phyloP scores from a whole-genome alignment of 2,113 vertebrate species.

The Oxyura jamaicensis region DNA sequence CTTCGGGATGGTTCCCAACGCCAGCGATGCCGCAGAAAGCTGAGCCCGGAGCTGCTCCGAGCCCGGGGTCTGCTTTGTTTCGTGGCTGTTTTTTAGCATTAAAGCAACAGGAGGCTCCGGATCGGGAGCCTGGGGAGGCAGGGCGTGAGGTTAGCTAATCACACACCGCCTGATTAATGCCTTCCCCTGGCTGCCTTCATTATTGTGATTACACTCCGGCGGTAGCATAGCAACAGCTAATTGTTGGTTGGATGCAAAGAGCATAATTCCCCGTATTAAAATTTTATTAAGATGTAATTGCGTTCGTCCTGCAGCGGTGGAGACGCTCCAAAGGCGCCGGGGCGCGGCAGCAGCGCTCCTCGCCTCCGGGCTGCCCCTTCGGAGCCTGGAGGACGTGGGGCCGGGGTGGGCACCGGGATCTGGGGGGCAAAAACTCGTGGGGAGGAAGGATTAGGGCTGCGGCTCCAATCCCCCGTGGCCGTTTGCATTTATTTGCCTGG shows the following conservation, averaged over 20 bases:
- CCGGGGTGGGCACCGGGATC: neutral
- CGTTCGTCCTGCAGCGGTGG: slow-evolving; percentile 1
- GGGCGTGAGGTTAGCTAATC: neutral
- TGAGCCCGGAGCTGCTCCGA: neutral
- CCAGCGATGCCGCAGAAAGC: neutral
- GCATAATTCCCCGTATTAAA: slow-evolving; percentile 66
- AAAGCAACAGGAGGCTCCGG: neutral
- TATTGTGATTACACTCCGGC: slow-evolving; percentile 53
- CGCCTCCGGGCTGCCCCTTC: neutral
- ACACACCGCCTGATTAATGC: slow-evolving; percentile 55
- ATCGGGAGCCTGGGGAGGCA: neutral
- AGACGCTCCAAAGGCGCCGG: slow-evolving; percentile 50
- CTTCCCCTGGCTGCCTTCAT: slow-evolving; percentile 63
- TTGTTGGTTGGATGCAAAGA: slow-evolving; percentile 59
- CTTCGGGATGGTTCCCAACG: neutral
- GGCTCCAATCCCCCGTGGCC: neutral
- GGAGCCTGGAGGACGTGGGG: neutral
- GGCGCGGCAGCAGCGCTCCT: neutral
- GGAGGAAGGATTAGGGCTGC: neutral
- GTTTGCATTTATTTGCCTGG: no score
- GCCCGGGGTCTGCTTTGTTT: accelerated
- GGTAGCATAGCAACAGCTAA: slow-evolving; percentile 74
- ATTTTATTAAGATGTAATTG: slow-evolving; percentile 59
- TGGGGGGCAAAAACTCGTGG: no score
- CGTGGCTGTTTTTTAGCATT: neutral